Evolutionary conservation across 37 sponge, comb jelly and placozoan genomes (phyloP).

Genomic region (Hormiphora californensis): DNA sequence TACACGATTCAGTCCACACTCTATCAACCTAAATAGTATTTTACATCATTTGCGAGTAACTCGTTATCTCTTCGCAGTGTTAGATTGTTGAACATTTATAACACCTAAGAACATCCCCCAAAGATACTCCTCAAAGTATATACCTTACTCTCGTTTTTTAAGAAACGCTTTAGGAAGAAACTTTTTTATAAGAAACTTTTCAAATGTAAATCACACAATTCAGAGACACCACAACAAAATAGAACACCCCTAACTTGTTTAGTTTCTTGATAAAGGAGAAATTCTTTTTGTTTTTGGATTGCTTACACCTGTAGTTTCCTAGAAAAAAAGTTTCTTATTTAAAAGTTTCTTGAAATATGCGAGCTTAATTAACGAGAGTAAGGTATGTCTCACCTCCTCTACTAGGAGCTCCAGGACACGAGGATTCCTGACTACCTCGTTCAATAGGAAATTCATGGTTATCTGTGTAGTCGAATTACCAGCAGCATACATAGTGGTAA

Average conservation of each 20-base stretch:
- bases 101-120: background rate
- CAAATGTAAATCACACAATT: too few relatives aligned
- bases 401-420: background rate
- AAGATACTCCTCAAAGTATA: background rate
- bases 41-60: background rate
- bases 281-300: too few relatives aligned
- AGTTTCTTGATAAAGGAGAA: too few relatives aligned
- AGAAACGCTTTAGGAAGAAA: background rate
- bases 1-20: background rate
- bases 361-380: too few relatives aligned
- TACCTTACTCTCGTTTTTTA: too few relatives aligned
- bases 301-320: too few relatives aligned
- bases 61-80: background rate
- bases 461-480: conserved; percentile 13
- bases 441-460: background rate
- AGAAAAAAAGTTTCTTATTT: too few relatives aligned
- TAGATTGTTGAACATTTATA: too few relatives aligned
- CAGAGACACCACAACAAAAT: too few relatives aligned
- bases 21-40: background rate
- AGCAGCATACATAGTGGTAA: conserved; percentile 8
- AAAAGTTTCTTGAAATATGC: too few relatives aligned
- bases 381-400: conserved; percentile 20
- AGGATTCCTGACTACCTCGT: background rate
- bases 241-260: too few relatives aligned
- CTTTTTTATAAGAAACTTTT: background rate